Percentiles rank a stretch among this genome's conserved stretches.
Evolutionary conservation across 1,140 invertebrate genomes (phyloP).

Genomic region (Trichonephila inaurata): DNA sequence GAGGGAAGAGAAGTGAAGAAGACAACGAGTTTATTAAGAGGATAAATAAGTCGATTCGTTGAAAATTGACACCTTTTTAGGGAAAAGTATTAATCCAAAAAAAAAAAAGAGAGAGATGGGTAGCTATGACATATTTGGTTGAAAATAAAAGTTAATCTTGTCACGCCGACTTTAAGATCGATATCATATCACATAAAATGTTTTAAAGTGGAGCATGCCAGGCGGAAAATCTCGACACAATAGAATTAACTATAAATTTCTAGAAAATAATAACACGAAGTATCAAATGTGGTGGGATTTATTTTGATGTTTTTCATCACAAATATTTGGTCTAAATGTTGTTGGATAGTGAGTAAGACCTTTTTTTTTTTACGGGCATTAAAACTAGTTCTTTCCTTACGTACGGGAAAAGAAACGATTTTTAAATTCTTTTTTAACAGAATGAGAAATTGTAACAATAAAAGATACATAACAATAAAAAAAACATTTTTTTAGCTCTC

Average conservation of each 20-base stretch:
- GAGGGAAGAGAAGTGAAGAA: slow-evolving; percentile 6
- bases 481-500: no score
- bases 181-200: slow-evolving; percentile 5
- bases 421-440: no score
- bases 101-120: neutral
- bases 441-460: no score
- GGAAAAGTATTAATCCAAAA: neutral
- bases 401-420: no score
- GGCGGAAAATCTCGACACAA: neutral
- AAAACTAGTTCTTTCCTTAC: no score
- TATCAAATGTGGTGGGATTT: neutral
- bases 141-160: slow-evolving; percentile 13
- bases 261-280: neutral
- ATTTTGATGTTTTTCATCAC: neutral
- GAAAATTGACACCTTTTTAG: neutral
- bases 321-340: neutral
- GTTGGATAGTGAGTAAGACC: no score
- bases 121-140: neutral
- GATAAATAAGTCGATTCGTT: neutral
- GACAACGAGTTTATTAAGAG: neutral
- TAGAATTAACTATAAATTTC: neutral
- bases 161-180: slow-evolving; percentile 1
- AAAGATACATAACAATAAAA: no score
- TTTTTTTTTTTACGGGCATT: no score
- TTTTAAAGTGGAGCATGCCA: neutral